Evolutionary conservation across 1,140 invertebrate genomes (phyloP).

Genomic region (Charaxes varanes): DNA sequence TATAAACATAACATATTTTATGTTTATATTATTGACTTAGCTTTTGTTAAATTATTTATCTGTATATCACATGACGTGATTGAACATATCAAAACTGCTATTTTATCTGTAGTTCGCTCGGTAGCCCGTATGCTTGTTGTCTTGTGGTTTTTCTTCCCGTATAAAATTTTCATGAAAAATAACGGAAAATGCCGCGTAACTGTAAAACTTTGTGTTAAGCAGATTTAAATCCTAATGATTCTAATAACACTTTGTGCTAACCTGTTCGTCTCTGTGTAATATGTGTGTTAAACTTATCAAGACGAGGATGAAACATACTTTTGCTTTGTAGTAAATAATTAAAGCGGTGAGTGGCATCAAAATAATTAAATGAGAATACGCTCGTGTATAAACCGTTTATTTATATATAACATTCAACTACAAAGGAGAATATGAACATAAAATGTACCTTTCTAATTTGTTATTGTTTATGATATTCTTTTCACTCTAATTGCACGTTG

Average conservation of each 20-base stretch:
- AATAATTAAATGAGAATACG: slow-evolving; percentile 17
- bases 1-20: too few species aligned
- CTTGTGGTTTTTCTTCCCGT: slow-evolving; percentile 53
- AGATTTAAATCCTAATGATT: slow-evolving; percentile 24
- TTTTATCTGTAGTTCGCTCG: slow-evolving; percentile 32
- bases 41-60: too few species aligned
- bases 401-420: not conserved
- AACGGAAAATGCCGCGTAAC: slow-evolving; percentile 63
- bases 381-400: not conserved
- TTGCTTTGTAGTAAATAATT: slow-evolving; percentile 48
- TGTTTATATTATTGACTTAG: too few species aligned
- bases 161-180: slow-evolving; percentile 65
- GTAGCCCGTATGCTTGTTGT: slow-evolving; percentile 37
- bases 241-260: slow-evolving; percentile 24
- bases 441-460: slow-evolving; percentile 16
- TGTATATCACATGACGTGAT: too few species aligned
- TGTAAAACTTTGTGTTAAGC: slow-evolving; percentile 41
- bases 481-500: not conserved
- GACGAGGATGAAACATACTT: slow-evolving; percentile 67
- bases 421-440: not conserved
- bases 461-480: slow-evolving; percentile 17
- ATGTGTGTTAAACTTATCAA: slow-evolving; percentile 61
- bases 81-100: slow-evolving; percentile 5
- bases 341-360: slow-evolving; percentile 50
- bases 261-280: slow-evolving; percentile 38